Conservation (phyloP, 37 sponge, comb jelly and placozoan species). For the Tethya wilhelma region DNA sequence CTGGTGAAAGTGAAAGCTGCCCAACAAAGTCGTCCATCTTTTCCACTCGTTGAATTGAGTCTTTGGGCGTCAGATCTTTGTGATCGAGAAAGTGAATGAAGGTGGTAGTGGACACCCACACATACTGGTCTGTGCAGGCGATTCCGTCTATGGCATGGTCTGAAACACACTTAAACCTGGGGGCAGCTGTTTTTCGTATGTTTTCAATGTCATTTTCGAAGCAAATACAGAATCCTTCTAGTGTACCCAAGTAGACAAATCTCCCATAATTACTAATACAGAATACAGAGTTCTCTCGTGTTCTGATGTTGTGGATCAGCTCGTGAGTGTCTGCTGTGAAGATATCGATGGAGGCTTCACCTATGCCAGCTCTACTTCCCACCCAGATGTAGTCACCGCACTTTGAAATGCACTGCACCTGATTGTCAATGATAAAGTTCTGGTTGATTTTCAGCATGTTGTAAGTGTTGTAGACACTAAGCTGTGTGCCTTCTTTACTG, state of each 20-base stretch:
- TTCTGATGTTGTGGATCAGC: conserved; percentile 47
- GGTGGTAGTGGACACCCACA: conserved; percentile 64
- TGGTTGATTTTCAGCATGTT: conserved; percentile 43
- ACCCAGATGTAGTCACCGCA: conserved; percentile 78
- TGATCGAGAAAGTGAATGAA: conserved; percentile 56
- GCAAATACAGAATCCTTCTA: conserved; percentile 60
- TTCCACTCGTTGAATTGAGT: background rate
- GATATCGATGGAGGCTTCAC: conserved; percentile 55
- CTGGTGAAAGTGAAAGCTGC: conserved; percentile 30
- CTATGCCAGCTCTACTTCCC: conserved; percentile 60
- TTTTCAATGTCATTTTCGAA: conserved; percentile 18
- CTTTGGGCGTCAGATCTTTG: conserved; percentile 42
- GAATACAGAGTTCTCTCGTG: conserved; percentile 56
- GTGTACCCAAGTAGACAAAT: conserved; percentile 65
- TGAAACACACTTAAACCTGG: conserved; percentile 45
- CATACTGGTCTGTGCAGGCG: conserved; percentile 5
- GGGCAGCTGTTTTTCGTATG: conserved; percentile 7
- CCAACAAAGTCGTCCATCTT: conserved; percentile 32
- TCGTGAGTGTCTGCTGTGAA: conserved; percentile 38
- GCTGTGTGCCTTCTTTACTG: conserved; percentile 53
- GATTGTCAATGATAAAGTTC: conserved; percentile 54
- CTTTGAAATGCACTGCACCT: conserved; percentile 50
- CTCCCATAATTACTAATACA: conserved; percentile 41
- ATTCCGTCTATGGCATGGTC: conserved; percentile 66
- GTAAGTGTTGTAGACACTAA: conserved; percentile 51